Percentiles rank a stretch among this genome's conserved stretches.
phyloP scores from a whole-genome alignment of 2,113 vertebrate species.

The Papio anubis region DNA sequence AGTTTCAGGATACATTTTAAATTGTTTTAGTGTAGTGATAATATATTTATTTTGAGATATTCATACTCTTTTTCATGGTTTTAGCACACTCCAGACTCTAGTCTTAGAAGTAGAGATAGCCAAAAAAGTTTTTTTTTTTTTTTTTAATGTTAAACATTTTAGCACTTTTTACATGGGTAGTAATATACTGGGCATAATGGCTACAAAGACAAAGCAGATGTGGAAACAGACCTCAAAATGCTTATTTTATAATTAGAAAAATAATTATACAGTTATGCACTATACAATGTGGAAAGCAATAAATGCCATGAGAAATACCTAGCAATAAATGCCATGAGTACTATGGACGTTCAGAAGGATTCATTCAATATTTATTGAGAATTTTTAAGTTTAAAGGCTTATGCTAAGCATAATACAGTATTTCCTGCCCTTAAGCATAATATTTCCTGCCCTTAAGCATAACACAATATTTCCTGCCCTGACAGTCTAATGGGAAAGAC shows the following conservation, averaged over 20 bases:
- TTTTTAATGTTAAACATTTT: background rate
- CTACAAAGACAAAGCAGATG: background rate
- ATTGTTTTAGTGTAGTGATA: background rate
- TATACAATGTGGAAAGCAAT: background rate
- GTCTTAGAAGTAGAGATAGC: background rate
- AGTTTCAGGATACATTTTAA: background rate
- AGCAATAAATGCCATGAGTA: background rate
- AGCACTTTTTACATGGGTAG: background rate
- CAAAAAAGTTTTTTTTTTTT: background rate
- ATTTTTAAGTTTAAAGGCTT: background rate
- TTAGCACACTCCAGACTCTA: background rate
- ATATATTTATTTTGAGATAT: background rate
- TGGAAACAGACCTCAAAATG: background rate
- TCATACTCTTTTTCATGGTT: background rate
- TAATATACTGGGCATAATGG: background rate
- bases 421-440: background rate
- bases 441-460: background rate
- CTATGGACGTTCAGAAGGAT: background rate
- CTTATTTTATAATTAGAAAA: slow-evolving; percentile 6
- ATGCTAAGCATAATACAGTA: background rate
- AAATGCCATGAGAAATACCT: background rate
- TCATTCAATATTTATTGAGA: background rate
- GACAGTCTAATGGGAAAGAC: background rate
- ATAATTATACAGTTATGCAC: background rate
- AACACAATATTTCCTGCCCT: background rate